Evolutionary conservation across 2,113 vertebrate genomes (phyloP), one percentile per base, ranked within the genome.

Genomic region (Nettapus auritus): DNA sequence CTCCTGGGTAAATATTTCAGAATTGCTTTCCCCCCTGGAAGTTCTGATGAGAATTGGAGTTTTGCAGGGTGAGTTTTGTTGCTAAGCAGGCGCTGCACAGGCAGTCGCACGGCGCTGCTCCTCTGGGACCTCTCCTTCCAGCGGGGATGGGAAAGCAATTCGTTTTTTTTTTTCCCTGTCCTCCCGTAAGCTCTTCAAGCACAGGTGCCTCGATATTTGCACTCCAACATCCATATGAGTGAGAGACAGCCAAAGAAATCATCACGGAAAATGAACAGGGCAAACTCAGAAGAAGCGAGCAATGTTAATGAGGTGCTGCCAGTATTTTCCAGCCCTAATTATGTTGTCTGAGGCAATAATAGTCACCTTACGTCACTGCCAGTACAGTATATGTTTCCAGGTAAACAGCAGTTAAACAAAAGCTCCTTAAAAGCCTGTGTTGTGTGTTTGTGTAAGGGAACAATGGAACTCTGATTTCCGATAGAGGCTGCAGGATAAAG

Each of bases 321-420:
- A 44, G 19, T 25, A 81, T 90, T 85, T 67, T 77, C 67, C 85
- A 93, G 64, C 46, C 33, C 63, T 70, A 28, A 77, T n/a, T 73
- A 33, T 5, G 53, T 63, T 68, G 59, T 68, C 90, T 78, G 79
- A 67, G 79, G 79, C 79, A 67, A 0, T 79, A 86, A 25, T 34
- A 66, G 59, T 8, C 79, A 74, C 75, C 36, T 77, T 70, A 77
- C 23, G 2, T 82, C 94, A 94, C 68, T 66, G 76, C 64, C 76
- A 80, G 36, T 46, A 42, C 19, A 55, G 68, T 83, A 0, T n/a
- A 33, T 88, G 82, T 86, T 96, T 96, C 94, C 95, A 96, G 95
- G 94, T 94, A 92, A 97, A 95, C 85, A 93, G 62, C 74, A 83
- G 21, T 82, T 82, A 76, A 89, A 95, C 89, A 94, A 95, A 96